phyloP scores from a whole-genome alignment of 1,140 invertebrate species.

The Aphidius ervi region DNA sequence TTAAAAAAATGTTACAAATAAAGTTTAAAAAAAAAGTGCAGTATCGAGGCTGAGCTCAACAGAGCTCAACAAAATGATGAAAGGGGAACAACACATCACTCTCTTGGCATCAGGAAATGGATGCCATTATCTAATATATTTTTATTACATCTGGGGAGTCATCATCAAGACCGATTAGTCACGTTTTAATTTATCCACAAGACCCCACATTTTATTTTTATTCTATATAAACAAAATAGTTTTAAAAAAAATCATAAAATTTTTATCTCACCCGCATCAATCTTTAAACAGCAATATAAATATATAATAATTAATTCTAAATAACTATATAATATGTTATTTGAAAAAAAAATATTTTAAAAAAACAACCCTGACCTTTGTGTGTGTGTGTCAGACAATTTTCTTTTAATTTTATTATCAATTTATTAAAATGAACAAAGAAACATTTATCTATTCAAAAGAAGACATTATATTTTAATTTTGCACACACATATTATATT shows the following conservation, averaged over 20 bases:
- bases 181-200: conserved; percentile 14
- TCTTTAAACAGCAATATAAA: no score
- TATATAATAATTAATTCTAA: no score
- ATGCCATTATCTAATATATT: conserved; percentile 42
- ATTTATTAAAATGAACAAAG: no score
- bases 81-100: conserved; percentile 8
- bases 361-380: no score
- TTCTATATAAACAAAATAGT: neutral
- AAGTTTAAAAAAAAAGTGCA: neutral
- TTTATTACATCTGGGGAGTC: conserved; percentile 33
- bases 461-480: no score
- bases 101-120: conserved; percentile 33
- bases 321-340: no score
- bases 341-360: no score
- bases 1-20: no score
- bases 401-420: no score
- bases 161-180: conserved; percentile 29
- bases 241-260: neutral
- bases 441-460: no score
- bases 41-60: conserved; percentile 5
- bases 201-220: conserved; percentile 9
- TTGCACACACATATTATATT: no score
- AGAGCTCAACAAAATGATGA: conserved; percentile 7
- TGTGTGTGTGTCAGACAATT: no score
- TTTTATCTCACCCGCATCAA: neutral